These are phyloP conservation scores for Eupithecia dodoneata DNA, from an alignment of 2,888 invertebrate genomes.

Conservation along the genomic window DNA sequence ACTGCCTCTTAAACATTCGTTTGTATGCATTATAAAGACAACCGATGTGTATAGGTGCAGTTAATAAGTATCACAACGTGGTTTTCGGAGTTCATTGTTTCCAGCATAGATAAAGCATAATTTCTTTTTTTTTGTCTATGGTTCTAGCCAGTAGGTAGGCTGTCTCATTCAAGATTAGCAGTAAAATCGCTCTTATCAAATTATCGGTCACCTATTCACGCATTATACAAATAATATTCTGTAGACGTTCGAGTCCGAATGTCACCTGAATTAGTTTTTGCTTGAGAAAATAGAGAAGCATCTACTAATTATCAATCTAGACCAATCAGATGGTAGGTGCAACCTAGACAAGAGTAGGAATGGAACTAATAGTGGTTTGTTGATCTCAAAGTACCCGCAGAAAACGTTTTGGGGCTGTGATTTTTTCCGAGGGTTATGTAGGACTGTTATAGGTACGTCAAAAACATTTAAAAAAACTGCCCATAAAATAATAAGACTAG, in stretches of 20 bases:
- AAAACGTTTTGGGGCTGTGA: slow-evolving; percentile 67
- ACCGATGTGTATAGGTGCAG: not conserved
- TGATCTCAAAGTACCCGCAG: slow-evolving; percentile 66
- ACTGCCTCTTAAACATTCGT: not conserved
- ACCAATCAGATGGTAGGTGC: not conserved
- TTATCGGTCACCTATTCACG: not conserved
- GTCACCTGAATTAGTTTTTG: not conserved
- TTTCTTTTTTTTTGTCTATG: no score
- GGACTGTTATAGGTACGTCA: not conserved
- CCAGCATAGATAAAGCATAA: not conserved
- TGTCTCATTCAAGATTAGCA: not conserved
- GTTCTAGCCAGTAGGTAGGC: not conserved
- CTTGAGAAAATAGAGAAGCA: not conserved
- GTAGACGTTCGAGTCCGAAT: not conserved
- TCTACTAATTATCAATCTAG: not conserved
- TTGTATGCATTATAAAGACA: not conserved
- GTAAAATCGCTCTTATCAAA: not conserved
- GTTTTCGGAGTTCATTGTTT: not conserved
- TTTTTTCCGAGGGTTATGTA: slow-evolving; percentile 52
- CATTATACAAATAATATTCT: not conserved
- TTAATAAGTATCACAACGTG: not conserved
- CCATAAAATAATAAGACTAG: not conserved
- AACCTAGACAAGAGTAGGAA: not conserved
- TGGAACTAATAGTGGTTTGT: slow-evolving; percentile 25
- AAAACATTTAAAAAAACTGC: not conserved